These are phyloP conservation scores for Anoncus sp. DNA, from an alignment of 2,888 invertebrate genomes.

Conservation along the genomic window DNA sequence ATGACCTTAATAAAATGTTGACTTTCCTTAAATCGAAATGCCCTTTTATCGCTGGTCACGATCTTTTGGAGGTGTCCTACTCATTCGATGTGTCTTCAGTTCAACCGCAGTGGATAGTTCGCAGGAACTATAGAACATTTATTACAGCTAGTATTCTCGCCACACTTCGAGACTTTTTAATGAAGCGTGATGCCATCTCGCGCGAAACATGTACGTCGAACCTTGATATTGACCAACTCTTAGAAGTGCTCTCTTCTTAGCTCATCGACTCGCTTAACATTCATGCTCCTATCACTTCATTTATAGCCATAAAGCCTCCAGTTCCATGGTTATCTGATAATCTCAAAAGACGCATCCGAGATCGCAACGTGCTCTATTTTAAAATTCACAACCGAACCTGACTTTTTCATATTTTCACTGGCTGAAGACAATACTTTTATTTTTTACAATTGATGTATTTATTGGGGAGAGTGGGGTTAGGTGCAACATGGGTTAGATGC, in stretches of 20 bases:
- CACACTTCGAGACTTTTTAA: not conserved
- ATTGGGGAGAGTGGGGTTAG: no score
- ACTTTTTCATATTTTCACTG: no score
- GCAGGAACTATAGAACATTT: not conserved
- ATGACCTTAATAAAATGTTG: not conserved
- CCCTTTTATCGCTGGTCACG: slow-evolving; percentile 15
- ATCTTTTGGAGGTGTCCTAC: not conserved
- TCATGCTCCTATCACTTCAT: not conserved
- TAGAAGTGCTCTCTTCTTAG: not conserved
- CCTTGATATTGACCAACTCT: not conserved
- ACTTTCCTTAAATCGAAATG: not conserved
- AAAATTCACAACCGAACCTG: no score
- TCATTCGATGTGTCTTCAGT: no score
- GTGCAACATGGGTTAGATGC: no score
- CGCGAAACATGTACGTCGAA: not conserved
- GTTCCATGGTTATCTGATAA: not conserved
- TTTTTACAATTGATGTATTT: no score
- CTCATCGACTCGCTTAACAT: not conserved
- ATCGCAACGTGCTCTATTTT: not conserved
- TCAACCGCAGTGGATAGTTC: not conserved
- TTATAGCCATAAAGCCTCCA: not conserved
- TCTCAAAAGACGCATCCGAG: not conserved
- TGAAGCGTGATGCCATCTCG: not conserved
- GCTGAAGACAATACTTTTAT: no score
- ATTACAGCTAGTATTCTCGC: not conserved